Evolutionary conservation across 1,140 invertebrate genomes (phyloP).

Genomic region (Amyelois transitella): DNA sequence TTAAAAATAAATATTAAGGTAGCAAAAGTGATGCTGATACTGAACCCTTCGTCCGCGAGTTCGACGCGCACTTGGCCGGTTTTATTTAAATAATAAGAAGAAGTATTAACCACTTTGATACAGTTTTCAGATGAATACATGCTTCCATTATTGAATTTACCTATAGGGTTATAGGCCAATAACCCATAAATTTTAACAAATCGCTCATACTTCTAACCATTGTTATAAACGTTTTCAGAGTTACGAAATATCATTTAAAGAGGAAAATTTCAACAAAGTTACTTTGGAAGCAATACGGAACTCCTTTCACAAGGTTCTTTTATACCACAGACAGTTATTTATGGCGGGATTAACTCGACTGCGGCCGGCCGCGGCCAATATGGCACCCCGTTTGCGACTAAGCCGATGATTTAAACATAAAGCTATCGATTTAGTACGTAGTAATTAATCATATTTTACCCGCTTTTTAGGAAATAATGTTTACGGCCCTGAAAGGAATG

Average conservation of each 20-base stretch:
- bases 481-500: slow-evolving; percentile 10
- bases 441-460: slow-evolving; percentile 53
- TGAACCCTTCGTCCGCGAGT: too few species aligned
- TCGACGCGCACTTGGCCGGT: too few species aligned
- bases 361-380: slow-evolving; percentile 36
- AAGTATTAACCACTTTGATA: too few species aligned
- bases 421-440: slow-evolving; percentile 43
- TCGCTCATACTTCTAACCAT: too few species aligned
- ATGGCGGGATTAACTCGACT: slow-evolving; percentile 52
- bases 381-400: slow-evolving; percentile 36
- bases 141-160: too few species aligned
- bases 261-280: background rate
- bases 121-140: too few species aligned
- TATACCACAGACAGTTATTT: slow-evolving; percentile 48
- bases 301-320: slow-evolving; percentile 6
- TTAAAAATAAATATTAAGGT: too few species aligned
- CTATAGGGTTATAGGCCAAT: too few species aligned
- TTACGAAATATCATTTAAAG: background rate
- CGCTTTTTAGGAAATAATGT: slow-evolving; percentile 24
- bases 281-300: background rate
- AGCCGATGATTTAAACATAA: slow-evolving; percentile 57
- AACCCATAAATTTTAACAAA: too few species aligned
- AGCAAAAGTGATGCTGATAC: too few species aligned
- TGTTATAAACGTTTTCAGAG: too few species aligned
- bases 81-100: too few species aligned